Evolutionary conservation across 2,113 vertebrate species (phyloP).

Genomic region (Scortum barcoo): DNA sequence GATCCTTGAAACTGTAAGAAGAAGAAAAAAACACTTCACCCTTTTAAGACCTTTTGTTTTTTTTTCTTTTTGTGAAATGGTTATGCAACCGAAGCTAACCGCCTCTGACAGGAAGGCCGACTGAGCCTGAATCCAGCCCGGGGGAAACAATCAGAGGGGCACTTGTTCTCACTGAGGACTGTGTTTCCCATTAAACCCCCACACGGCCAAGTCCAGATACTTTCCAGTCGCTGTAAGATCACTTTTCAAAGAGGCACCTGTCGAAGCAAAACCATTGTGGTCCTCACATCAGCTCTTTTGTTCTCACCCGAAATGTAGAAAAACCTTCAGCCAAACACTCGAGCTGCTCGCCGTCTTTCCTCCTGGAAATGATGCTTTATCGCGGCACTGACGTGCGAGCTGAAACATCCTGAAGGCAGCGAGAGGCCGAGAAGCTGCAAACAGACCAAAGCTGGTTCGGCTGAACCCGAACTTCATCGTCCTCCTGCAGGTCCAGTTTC

Average conservation of each 20-base stretch:
- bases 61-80: not conserved
- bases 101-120: slow-evolving; percentile 44
- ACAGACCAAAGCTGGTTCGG: not conserved
- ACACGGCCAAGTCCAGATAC: slow-evolving; percentile 42
- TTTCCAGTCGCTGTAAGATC: slow-evolving; percentile 56
- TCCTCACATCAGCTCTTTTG: not conserved
- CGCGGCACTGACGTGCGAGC: not conserved
- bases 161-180: slow-evolving; percentile 49
- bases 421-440: not conserved
- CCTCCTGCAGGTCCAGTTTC: too few relatives aligned
- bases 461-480: not conserved
- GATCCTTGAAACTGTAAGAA: not conserved
- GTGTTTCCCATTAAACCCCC: slow-evolving; percentile 54
- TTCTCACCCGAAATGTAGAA: not conserved
- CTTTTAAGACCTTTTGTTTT: not conserved
- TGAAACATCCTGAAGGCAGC: too few relatives aligned
- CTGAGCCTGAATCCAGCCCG: not conserved
- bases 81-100: slow-evolving; percentile 40
- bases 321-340: not conserved
- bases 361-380: not conserved
- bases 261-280: not conserved
- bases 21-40: not conserved
- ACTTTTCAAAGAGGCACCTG: slow-evolving; percentile 53
- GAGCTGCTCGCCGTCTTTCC: not conserved
- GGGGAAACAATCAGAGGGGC: slow-evolving; percentile 36